Evolutionary conservation across 1,140 invertebrate genomes (phyloP).

Genomic region (Lasaia peninsularis): DNA sequence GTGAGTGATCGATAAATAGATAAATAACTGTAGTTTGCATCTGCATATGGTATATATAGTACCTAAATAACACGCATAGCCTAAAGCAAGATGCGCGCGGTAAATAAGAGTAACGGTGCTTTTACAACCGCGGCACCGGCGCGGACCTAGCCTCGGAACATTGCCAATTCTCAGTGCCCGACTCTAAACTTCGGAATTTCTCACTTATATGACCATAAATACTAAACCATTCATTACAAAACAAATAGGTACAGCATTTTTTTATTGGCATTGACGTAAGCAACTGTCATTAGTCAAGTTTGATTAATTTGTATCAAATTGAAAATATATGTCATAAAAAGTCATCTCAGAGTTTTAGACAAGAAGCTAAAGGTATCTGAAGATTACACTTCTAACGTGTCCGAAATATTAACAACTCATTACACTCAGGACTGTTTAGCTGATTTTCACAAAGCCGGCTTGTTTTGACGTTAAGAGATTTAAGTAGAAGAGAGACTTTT

Average conservation of each 20-base stretch:
- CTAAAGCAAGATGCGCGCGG: slow-evolving; percentile 67
- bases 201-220: slow-evolving; percentile 61
- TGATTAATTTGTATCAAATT: slow-evolving; percentile 27
- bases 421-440: no score
- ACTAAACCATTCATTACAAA: slow-evolving; percentile 38
- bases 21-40: slow-evolving; percentile 19
- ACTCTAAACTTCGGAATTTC: slow-evolving; percentile 69
- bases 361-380: no score
- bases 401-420: no score
- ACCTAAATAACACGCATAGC: slow-evolving; percentile 55
- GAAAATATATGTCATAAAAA: no score
- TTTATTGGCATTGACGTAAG: no score
- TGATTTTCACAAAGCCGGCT: no score
- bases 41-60: slow-evolving; percentile 29
- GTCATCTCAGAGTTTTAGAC: no score
- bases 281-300: slow-evolving; percentile 25
- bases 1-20: slow-evolving; percentile 1
- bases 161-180: slow-evolving; percentile 71
- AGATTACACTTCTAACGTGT: no score
- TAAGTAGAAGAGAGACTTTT: no score
- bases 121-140: slow-evolving; percentile 66
- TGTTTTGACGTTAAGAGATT: no score
- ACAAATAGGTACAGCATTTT: no score
- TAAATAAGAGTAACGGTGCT: slow-evolving; percentile 72
- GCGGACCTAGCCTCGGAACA: slow-evolving; percentile 56